These are phyloP conservation scores for Heterohyrax brucei DNA, from an alignment of 2,797 vertebrate species.

Conservation along the genomic window DNA sequence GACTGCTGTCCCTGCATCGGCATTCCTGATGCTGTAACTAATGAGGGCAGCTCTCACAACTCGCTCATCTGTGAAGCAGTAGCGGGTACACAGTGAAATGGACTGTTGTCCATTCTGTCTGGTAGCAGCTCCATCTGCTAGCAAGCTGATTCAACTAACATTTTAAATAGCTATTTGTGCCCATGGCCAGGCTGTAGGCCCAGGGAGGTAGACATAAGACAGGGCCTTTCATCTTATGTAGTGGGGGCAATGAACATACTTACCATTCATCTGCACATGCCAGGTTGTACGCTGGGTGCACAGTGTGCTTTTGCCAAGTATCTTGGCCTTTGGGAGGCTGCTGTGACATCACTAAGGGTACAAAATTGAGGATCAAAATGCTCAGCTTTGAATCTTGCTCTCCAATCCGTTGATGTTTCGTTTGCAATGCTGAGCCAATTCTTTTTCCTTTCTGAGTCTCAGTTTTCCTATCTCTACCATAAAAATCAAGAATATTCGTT, in stretches of 20 bases:
- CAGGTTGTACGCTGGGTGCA: background rate
- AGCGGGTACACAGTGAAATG: background rate
- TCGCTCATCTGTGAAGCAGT: background rate
- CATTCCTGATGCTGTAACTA: background rate
- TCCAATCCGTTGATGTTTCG: no score
- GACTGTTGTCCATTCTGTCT: background rate
- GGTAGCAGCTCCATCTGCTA: background rate
- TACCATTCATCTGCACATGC: background rate
- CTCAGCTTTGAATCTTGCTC: conserved; percentile 28
- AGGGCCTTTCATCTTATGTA: background rate
- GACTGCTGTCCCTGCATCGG: background rate
- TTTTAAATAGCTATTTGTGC: background rate
- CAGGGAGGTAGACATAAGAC: background rate
- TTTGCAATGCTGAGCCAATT: background rate
- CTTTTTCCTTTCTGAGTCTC: conserved; percentile 20
- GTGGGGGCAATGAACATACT: background rate
- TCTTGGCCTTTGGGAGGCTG: background rate
- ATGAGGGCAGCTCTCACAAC: conserved; percentile 10
- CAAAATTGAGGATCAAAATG: background rate
- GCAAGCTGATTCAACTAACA: background rate
- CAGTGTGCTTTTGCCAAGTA: background rate
- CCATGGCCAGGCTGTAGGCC: background rate
- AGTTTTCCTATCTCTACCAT: background rate
- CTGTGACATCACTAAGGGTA: background rate
- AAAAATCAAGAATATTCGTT: background rate